Evolutionary conservation across 2,888 invertebrate genomes (phyloP).

Genomic region (Tetragonisca angustula): DNA sequence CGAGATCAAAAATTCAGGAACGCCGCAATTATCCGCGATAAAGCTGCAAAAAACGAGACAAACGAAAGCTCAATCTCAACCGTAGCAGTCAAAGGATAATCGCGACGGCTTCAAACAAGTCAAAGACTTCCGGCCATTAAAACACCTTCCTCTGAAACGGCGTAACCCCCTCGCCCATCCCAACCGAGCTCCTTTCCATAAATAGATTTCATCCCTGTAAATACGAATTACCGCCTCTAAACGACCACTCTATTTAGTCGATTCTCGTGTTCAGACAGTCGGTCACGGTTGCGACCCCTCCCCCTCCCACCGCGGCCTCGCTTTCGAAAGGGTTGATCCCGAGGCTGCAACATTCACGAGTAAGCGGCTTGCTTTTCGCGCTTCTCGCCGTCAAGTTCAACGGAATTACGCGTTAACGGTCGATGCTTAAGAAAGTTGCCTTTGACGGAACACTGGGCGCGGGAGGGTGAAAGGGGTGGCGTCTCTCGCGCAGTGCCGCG

Average conservation of each 20-base stretch:
- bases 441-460: conserved; percentile 26
- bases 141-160: background rate
- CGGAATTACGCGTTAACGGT: conserved; percentile 65
- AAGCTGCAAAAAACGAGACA: background rate
- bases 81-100: background rate
- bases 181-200: background rate
- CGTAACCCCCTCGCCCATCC: too few species aligned
- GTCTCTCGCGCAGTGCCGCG: too few species aligned
- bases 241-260: conserved; percentile 1
- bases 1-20: too few species aligned
- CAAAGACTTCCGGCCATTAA: background rate
- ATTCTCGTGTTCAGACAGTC: conserved; percentile 14
- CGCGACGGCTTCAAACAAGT: background rate
- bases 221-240: background rate
- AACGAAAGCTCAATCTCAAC: background rate
- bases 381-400: conserved; percentile 61
- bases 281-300: conserved; percentile 7
- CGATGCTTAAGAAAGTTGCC: conserved; percentile 60
- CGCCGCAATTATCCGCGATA: too few species aligned
- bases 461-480: too few species aligned
- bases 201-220: conserved; percentile 3
- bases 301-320: background rate
- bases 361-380: conserved; percentile 59
- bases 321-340: conserved; percentile 58
- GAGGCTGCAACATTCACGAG: conserved; percentile 59